Evolutionary conservation across 1,140 invertebrate species (phyloP), one percentile per base, ranked within the genome.

Genomic region (Sitodiplosis mosellana): DNA sequence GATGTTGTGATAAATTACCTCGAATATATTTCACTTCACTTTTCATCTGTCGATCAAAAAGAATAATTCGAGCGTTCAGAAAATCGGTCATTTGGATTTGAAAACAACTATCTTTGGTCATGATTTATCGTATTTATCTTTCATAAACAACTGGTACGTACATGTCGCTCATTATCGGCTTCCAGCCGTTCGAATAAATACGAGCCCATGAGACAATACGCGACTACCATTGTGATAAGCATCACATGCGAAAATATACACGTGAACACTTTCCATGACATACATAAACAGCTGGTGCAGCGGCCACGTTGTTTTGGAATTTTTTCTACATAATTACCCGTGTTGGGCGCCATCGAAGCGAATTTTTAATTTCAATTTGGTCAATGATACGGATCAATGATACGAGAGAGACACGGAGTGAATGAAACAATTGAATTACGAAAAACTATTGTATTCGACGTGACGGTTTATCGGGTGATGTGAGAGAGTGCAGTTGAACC

Each of bases 181-280:
- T 92, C 87, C 42, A 92, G 66, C n/a, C 68, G 67, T 59, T 82
- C 77, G 66, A 93, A 92, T 15, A 84, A 80, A 55, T 83, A 80
- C 8, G 86, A 87, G 8, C 88, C 88, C 37, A 88, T 73, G 51
- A 90, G 75, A 64, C 87, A 90, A 63, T 93, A 93, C 21, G 82
- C 78, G 45, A 91, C 83, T 6, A 64, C 61, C 43, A 92, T 69
- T 27, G 85, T 81, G 50, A 91, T 77, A 46, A 92, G 74, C 52
- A 85, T 81, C 52, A 90, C 81, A 69, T 92, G 87, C 0, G 85
- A 87, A 55, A 91, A 85, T 40, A 91, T 70, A 68, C 87, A 86
- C 52, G 84, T 82, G 64, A 78, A 78, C 46, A 87, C 75, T 61
- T 83, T 83, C 81, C 83, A 86, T 14, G 78, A 61, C 48, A 74